These are phyloP conservation scores for Boleophthalmus pectinirostris DNA, from an alignment of 2,113 vertebrate species.

Conservation along the genomic window DNA sequence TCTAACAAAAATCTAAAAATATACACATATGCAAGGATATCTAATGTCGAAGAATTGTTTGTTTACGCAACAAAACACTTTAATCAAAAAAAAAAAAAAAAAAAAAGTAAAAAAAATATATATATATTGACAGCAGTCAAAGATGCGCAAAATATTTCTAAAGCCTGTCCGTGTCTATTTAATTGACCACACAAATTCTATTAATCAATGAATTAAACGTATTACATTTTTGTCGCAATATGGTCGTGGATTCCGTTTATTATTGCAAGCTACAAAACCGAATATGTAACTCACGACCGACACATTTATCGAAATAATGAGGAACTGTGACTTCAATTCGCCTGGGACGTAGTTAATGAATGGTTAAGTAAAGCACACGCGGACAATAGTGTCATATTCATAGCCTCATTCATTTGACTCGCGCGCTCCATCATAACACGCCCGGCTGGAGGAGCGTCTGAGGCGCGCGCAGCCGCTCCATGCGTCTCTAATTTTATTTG, in stretches of 20 bases:
- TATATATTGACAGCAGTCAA: not conserved
- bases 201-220: slow-evolving; percentile 5
- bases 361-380: slow-evolving; percentile 11
- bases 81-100: slow-evolving; percentile 10
- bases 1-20: slow-evolving; percentile 80
- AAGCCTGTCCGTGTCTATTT: slow-evolving; percentile 7
- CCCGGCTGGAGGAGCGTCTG: slow-evolving; percentile 35
- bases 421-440: slow-evolving; percentile 52
- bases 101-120: not conserved
- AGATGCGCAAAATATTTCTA: not conserved
- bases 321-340: not conserved
- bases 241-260: slow-evolving; percentile 5
- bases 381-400: slow-evolving; percentile 20
- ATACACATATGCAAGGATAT: slow-evolving; percentile 79
- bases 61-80: slow-evolving; percentile 56
- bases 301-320: not conserved
- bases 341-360: slow-evolving; percentile 1
- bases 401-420: slow-evolving; percentile 47
- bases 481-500: slow-evolving; percentile 1
- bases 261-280: not conserved
- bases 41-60: slow-evolving; percentile 77
- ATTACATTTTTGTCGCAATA: slow-evolving; percentile 17
- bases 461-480: slow-evolving; percentile 25
- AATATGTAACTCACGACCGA: not conserved
- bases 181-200: slow-evolving; percentile 15